These are phyloP conservation scores for Drosophila leontia DNA, from an alignment of 1,140 invertebrate species.

Conservation along the genomic window DNA sequence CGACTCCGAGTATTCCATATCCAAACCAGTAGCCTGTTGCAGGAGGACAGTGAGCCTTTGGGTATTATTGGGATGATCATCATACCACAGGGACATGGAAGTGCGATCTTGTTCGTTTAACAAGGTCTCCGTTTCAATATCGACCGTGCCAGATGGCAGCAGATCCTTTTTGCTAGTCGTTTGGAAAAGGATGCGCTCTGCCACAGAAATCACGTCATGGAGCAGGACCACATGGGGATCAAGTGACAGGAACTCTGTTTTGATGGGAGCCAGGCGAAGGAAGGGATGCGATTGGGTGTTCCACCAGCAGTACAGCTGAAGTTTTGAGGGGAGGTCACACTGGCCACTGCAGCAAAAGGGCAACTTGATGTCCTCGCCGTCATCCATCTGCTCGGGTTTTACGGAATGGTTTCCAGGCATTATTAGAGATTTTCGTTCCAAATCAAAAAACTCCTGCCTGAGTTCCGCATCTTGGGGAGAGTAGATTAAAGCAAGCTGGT, in stretches of 20 bases:
- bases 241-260: constrained; percentile 32
- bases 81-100: constrained; percentile 21
- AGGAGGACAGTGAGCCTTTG: background rate
- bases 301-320: constrained; percentile 21
- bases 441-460: background rate
- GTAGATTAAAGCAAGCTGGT: background rate
- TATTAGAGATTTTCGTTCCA: background rate
- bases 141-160: background rate
- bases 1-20: constrained; percentile 4
- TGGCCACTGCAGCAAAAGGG: constrained; percentile 21
- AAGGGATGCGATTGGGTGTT: constrained; percentile 24
- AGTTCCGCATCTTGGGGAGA: constrained; percentile 8
- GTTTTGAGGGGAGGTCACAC: background rate
- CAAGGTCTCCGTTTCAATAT: accelerated
- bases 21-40: constrained; percentile 11
- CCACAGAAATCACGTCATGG: constrained; percentile 17
- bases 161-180: background rate
- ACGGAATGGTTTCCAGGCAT: background rate
- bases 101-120: background rate
- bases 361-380: background rate
- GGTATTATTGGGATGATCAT: background rate
- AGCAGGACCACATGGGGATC: constrained; percentile 23
- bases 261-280: constrained; percentile 25
- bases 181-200: background rate
- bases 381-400: background rate